Conservation (phyloP, 2,888 invertebrate genomes). For the Hydropsyche betteni region DNA sequence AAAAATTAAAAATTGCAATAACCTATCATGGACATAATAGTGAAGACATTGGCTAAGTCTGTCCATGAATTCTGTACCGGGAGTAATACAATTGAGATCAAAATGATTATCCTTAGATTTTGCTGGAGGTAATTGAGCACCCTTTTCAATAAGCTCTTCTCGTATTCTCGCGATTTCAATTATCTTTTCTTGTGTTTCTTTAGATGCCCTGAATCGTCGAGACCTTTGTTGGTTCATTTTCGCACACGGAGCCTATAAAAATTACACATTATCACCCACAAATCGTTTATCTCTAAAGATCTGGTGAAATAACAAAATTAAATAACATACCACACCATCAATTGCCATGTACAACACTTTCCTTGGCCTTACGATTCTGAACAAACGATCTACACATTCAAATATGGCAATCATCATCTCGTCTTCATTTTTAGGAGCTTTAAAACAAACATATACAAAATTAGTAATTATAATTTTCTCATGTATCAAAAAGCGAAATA, state of each 20-base stretch:
- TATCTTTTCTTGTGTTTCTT: slow-evolving; percentile 90
- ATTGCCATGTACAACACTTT: slow-evolving; percentile 98
- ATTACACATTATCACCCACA: neutral
- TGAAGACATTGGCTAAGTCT: slow-evolving; percentile 83
- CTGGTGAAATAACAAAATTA: neutral
- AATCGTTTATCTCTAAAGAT: neutral
- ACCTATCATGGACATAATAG: slow-evolving; percentile 87
- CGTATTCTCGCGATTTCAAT: slow-evolving; percentile 84
- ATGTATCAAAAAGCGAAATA: neutral
- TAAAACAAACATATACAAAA: slow-evolving; percentile 56
- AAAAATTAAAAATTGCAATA: neutral
- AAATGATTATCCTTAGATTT: slow-evolving; percentile 94
- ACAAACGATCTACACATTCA: slow-evolving; percentile 96
- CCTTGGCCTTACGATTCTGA: slow-evolving; percentile 90
- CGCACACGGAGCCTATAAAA: slow-evolving; percentile 86
- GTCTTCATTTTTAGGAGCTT: slow-evolving; percentile 97
- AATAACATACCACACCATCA: slow-evolving; percentile 87
- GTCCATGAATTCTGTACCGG: slow-evolving; percentile 99
- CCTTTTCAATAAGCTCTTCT: slow-evolving; percentile 75
- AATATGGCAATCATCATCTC: slow-evolving; percentile 99
- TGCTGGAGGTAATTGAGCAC: slow-evolving; percentile 81
- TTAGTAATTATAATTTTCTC: too few relatives aligned
- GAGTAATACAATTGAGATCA: slow-evolving; percentile 99
- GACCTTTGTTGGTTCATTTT: slow-evolving; percentile 99
- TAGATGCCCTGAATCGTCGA: slow-evolving; percentile 94